phyloP scores from a whole-genome alignment of 2,113 vertebrate genomes.

The Hylia prasina region DNA sequence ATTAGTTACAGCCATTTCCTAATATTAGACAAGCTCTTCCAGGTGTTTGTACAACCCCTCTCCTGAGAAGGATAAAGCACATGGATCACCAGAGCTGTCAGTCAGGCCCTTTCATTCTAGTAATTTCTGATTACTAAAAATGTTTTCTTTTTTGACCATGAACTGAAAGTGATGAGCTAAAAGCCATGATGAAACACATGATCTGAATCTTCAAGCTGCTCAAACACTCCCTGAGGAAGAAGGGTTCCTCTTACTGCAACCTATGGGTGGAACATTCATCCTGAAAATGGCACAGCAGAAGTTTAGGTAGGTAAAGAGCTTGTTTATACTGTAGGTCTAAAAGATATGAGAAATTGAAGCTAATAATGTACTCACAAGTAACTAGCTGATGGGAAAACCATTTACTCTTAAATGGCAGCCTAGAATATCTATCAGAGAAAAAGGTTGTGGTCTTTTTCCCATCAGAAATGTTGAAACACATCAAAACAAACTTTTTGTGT shows the following conservation, averaged over 20 bases:
- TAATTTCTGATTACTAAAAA: not conserved
- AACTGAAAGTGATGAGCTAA: not conserved
- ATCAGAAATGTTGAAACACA: not conserved
- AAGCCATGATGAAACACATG: not conserved
- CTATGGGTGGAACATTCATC: rapidly evolving
- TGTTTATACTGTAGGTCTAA: not conserved
- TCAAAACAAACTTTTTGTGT: not conserved
- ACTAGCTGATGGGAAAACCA: not conserved
- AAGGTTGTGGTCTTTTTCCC: not conserved
- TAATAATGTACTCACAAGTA: not conserved
- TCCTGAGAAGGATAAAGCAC: not conserved
- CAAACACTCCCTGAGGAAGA: not conserved
- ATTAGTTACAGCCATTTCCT: not conserved
- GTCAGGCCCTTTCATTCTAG: not conserved
- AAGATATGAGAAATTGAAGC: not conserved
- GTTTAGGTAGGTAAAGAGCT: not conserved
- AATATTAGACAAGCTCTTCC: not conserved
- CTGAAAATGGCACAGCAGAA: not conserved
- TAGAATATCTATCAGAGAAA: not conserved
- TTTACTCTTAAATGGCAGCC: not conserved
- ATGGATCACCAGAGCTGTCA: not conserved
- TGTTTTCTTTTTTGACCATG: not conserved
- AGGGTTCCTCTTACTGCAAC: not conserved
- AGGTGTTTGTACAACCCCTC: not conserved
- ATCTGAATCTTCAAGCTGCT: not conserved